Evolutionary conservation across 2,888 invertebrate genomes (phyloP).

Genomic region (Sarcophaga variegata): DNA sequence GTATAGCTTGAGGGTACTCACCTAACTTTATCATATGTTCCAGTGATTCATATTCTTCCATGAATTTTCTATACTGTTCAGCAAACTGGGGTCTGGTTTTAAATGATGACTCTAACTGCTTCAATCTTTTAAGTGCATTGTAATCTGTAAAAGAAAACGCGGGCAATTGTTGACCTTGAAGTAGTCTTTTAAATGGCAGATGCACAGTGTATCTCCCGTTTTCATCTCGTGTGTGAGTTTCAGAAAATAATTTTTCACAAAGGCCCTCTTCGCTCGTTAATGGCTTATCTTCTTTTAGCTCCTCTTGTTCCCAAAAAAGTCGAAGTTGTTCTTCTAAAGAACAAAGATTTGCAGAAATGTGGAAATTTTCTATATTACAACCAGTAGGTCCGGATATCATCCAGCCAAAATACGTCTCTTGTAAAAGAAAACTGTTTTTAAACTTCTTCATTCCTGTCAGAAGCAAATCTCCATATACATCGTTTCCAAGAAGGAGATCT

Average conservation of each 20-base stretch:
- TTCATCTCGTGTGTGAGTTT: conserved; percentile 24
- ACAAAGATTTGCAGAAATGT: conserved; percentile 33
- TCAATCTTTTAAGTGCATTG: conserved; percentile 42
- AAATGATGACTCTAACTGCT: conserved; percentile 40
- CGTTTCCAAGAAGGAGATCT: too few species aligned
- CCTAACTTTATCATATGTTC: conserved; percentile 53
- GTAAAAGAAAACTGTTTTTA: conserved; percentile 35
- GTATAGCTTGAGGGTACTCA: conserved; percentile 53
- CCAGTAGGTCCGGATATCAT: conserved; percentile 40
- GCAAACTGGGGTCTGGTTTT: conserved; percentile 16
- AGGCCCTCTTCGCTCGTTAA: conserved; percentile 11
- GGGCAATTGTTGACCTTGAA: conserved; percentile 13
- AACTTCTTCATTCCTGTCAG: conserved; percentile 44
- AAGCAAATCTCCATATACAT: conserved; percentile 43
- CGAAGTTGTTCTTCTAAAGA: conserved; percentile 42
- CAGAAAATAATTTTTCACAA: conserved; percentile 42
- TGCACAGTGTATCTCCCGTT: conserved; percentile 33
- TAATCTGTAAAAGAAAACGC: conserved; percentile 43
- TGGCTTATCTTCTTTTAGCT: neutral
- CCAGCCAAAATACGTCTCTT: conserved; percentile 41
- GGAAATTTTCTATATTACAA: neutral
- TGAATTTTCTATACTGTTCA: conserved; percentile 27
- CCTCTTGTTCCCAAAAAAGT: conserved; percentile 54
- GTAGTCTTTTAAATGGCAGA: conserved; percentile 45
- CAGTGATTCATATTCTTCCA: conserved; percentile 48